phyloP scores from a whole-genome alignment of 2,113 vertebrate genomes.

The Coturnix japonica region DNA sequence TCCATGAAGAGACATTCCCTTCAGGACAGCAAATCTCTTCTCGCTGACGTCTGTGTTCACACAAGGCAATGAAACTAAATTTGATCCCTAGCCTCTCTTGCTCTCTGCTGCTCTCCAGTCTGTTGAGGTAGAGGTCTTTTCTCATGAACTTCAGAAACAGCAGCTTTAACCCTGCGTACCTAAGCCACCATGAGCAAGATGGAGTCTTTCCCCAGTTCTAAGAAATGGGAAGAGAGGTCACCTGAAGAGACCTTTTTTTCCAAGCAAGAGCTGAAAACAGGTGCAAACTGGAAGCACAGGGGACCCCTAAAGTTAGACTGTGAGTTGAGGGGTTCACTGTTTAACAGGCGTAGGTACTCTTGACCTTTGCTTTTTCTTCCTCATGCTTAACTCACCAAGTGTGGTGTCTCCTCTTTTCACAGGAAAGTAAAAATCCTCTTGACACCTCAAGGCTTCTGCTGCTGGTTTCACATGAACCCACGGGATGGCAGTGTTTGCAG shows the following conservation, averaged over 20 bases:
- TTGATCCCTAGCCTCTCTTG: background rate
- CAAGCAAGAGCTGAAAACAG: background rate
- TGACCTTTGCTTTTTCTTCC: background rate
- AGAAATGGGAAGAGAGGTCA: background rate
- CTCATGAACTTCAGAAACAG: background rate
- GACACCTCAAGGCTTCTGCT: accelerated
- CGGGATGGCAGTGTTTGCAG: background rate
- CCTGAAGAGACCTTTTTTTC: background rate
- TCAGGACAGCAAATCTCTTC: slow-evolving; percentile 11
- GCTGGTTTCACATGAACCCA: background rate
- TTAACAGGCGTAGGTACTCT: background rate
- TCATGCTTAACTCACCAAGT: background rate
- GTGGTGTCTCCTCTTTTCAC: background rate
- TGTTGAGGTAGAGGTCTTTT: background rate
- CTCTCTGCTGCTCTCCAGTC: background rate
- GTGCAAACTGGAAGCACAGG: background rate
- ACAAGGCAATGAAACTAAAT: background rate
- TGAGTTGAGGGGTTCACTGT: background rate
- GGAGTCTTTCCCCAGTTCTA: background rate
- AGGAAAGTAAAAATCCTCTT: background rate
- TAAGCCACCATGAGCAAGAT: background rate
- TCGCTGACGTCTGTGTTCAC: background rate
- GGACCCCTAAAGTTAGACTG: background rate
- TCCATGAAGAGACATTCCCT: background rate
- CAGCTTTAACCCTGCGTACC: background rate